A percentile compares a stretch with the other conserved stretches of the same genome.
Evolutionary conservation across 2,797 vertebrate species (phyloP).

Genomic region (Anguilla megastoma): DNA sequence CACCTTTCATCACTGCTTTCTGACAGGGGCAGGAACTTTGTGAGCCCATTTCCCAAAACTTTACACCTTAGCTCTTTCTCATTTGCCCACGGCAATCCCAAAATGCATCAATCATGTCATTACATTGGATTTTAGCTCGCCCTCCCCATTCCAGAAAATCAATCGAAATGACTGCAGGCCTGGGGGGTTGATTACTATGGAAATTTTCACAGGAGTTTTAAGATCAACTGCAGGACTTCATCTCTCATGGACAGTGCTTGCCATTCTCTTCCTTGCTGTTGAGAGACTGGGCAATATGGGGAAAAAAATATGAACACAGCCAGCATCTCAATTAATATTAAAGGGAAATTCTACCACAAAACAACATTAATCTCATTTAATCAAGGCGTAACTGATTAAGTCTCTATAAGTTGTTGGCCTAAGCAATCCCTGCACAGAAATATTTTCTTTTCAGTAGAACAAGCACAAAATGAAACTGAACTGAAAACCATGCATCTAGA

Average conservation of each 20-base stretch:
- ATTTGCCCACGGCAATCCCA: neutral
- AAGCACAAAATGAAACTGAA: too few relatives aligned
- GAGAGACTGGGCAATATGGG: neutral
- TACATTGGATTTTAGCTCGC: neutral
- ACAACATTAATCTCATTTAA: too few relatives aligned
- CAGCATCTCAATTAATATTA: neutral
- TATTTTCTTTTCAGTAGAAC: too few relatives aligned
- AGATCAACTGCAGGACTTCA: neutral
- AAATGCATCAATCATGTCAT: constrained; percentile 3
- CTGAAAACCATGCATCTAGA: too few relatives aligned
- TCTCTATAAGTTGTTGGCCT: too few relatives aligned
- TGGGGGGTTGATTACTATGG: neutral
- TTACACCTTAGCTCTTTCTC: constrained; percentile 4
- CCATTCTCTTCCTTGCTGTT: neutral
- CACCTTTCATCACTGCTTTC: neutral
- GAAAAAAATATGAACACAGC: neutral
- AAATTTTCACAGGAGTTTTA: neutral
- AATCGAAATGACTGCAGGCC: neutral
- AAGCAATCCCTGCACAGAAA: too few relatives aligned
- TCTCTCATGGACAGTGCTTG: neutral
- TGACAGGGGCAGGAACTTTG: constrained; percentile 17
- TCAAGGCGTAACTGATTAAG: too few relatives aligned
- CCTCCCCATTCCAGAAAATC: neutral
- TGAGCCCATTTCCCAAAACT: neutral
- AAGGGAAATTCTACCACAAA: too few relatives aligned